Evolutionary conservation across 2,888 invertebrate genomes (phyloP), one percentile per base, ranked within the genome.

Genomic region (Meiosimyza decipiens): DNA sequence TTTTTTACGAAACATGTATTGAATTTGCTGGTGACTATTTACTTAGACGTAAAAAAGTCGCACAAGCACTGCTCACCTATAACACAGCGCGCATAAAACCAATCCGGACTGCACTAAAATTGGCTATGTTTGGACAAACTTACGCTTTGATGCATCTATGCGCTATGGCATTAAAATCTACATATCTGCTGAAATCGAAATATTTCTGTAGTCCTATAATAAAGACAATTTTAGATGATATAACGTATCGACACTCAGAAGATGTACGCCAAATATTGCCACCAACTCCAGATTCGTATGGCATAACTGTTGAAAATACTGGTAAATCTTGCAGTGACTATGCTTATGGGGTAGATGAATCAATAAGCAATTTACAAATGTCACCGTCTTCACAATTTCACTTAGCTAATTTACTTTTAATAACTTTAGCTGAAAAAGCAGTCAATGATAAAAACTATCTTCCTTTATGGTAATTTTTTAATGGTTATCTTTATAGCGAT

Each of bases 1-100:
- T 87, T 2, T 81, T 84, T 9, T 86, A 83, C 55, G 83, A 86
- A 67, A 82, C 82, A 16, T 87, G 87, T 74, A 89, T 96, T 77
- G 94, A 95, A 83, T 91, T 91, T 79, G 94, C 95, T 49, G 95
- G 95, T 0, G 96, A 96, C 86, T 89, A 93, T 85, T 89, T 95
- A 81, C 88, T 97, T 82, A 90, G 92, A 5, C 90, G 92, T 74
- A 92, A 92, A 15, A 91, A 92, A 78, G 91, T 94, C 74, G 90
- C 92, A 66, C 92, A 93, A 74, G 96, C 96, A 1, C 90, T 94
- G 77, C 90, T 93, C 75, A 90, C 96, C 22, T 97, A 94, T 86
- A 93, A 94, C 80, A 89, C 95, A 71, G 92, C 94, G 1, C 92
- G 93, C 87, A 86, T 87, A 4, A 87, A 87, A 71, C 87, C 87